These are phyloP conservation scores for Pogonocichla stellata DNA, from an alignment of 2,113 vertebrate species.

Conservation along the genomic window DNA sequence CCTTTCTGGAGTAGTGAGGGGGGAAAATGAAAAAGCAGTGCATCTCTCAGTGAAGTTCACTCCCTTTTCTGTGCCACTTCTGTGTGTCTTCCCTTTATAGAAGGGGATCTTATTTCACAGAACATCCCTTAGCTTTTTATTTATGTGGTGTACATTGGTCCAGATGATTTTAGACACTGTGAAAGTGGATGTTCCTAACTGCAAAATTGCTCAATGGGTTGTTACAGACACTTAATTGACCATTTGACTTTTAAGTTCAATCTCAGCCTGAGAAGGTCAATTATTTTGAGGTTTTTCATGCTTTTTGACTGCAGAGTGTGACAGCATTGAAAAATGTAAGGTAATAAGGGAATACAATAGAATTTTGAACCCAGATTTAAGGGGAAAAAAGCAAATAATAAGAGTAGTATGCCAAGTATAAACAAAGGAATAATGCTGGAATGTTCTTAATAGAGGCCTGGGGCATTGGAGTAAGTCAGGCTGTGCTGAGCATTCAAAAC, in stretches of 20 bases:
- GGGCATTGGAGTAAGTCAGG: background rate
- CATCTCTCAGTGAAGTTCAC: background rate
- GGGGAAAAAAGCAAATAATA: background rate
- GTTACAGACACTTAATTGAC: background rate
- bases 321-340: background rate
- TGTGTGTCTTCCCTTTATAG: background rate
- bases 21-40: background rate
- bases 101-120: background rate
- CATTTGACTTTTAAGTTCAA: background rate
- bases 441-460: constrained; percentile 24
- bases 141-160: background rate
- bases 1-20: background rate
- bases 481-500: background rate
- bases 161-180: background rate
- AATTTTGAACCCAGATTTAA: background rate
- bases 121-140: background rate
- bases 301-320: background rate
- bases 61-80: background rate
- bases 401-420: background rate
- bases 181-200: background rate
- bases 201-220: constrained; percentile 31
- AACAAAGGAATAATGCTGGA: background rate
- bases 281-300: constrained; percentile 5
- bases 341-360: background rate
- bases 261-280: background rate